Evolutionary conservation across 2,797 vertebrate species (phyloP).

Genomic region (Sebastes taczanowskii): DNA sequence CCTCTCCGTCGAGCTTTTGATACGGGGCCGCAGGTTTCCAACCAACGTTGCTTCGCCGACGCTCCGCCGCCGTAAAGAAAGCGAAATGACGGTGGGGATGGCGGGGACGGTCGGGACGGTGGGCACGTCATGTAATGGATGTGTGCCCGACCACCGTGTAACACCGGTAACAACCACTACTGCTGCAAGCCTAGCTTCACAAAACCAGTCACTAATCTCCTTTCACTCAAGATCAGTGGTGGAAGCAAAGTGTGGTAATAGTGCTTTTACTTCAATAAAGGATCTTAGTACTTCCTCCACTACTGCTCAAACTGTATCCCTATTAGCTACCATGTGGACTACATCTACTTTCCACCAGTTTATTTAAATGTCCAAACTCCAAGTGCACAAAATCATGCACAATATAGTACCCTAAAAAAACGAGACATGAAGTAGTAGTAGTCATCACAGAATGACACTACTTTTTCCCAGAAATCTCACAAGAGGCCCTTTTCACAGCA

Average conservation of each 20-base stretch:
- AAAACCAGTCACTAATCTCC: not conserved
- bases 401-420: not conserved
- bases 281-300: not conserved
- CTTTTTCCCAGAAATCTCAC: not conserved
- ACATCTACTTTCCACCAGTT: not conserved
- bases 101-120: no score
- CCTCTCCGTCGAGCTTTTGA: no score
- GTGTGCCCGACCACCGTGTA: no score
- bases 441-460: not conserved
- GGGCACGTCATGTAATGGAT: no score
- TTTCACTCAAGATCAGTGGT: not conserved
- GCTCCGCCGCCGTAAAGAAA: no score
- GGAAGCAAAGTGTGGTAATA: not conserved
- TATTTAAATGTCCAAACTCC: not conserved
- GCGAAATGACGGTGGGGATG: no score
- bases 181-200: not conserved
- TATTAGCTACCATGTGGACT: not conserved
- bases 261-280: not conserved
- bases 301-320: not conserved
- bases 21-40: no score
- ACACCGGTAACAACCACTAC: no score
- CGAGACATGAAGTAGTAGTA: not conserved
- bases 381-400: not conserved
- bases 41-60: fast-evolving
- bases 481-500: no score